A percentile compares a stretch with the other conserved stretches of the same genome.
phyloP scores from a whole-genome alignment of 2,113 vertebrate genomes.

The Sander vitreus region DNA sequence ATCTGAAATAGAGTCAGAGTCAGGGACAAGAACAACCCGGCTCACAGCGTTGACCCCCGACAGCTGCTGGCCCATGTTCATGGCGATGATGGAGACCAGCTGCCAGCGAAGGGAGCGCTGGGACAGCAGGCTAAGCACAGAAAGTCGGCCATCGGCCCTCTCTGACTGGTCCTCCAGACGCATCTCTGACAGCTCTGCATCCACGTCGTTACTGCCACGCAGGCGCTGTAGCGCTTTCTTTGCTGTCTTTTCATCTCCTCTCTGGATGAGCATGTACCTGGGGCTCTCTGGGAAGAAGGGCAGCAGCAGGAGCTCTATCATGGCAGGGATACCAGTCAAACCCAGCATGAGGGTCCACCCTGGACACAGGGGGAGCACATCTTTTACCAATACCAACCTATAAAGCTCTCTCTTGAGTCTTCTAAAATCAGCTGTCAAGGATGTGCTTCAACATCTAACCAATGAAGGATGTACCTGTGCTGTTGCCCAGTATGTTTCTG shows the following conservation, averaged over 20 bases:
- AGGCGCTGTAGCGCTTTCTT: conserved; percentile 87
- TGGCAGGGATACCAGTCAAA: conserved; percentile 90
- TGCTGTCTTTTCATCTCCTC: conserved; percentile 82
- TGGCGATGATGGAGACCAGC: conserved; percentile 87
- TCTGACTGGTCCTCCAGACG: conserved; percentile 87
- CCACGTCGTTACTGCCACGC: conserved; percentile 86
- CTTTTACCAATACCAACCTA: not conserved
- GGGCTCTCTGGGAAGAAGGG: conserved; percentile 95
- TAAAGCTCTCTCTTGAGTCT: not conserved
- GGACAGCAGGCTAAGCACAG: conserved; percentile 86
- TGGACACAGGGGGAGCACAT: conserved; percentile 64
- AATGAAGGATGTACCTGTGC: conserved; percentile 75
- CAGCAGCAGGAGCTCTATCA: conserved; percentile 86
- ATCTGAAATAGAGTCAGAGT: not conserved
- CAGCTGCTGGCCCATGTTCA: conserved; percentile 95
- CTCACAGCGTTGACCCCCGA: conserved; percentile 92
- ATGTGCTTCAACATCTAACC: not conserved
- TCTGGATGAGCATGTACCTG: conserved; percentile 91
- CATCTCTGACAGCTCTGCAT: conserved; percentile 89
- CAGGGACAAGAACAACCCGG: not conserved
- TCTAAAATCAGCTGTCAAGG: not conserved
- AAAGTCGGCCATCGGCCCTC: conserved; percentile 85
- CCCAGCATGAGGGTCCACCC: conserved; percentile 92
- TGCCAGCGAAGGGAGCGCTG: conserved; percentile 91
- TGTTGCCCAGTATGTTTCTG: conserved; percentile 85